phyloP scores from a whole-genome alignment of 2,113 vertebrate species.

The Bothrops jararaca region DNA sequence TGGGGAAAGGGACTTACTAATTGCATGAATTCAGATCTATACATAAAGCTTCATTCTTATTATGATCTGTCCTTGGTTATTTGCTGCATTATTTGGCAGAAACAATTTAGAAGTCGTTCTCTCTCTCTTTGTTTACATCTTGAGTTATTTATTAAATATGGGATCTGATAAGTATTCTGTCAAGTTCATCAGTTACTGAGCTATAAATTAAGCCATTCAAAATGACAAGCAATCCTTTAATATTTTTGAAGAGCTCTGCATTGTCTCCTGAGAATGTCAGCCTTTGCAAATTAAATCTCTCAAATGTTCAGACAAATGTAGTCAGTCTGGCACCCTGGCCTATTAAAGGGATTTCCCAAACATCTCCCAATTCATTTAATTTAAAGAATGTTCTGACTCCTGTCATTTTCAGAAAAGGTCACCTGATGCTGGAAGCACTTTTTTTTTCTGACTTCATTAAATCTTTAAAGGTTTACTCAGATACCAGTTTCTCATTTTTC shows the following conservation, averaged over 20 bases:
- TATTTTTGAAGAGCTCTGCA: background rate
- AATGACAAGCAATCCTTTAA: background rate
- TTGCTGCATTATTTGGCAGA: background rate
- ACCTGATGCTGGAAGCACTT: background rate
- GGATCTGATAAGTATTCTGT: background rate
- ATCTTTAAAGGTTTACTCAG: background rate
- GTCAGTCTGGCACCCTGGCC: background rate
- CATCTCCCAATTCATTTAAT: background rate
- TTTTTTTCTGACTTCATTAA: conserved; percentile 3
- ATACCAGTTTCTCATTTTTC: background rate
- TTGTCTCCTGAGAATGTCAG: conserved; percentile 3
- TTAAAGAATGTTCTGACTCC: conserved; percentile 6
- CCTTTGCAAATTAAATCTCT: background rate
- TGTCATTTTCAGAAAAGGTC: conserved; percentile 11
- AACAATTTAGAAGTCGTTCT: background rate
- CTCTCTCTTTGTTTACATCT: background rate
- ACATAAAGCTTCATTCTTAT: background rate
- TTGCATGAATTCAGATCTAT: background rate
- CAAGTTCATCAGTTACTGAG: background rate
- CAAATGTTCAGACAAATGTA: background rate
- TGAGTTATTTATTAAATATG: background rate
- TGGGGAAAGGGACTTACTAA: too few species aligned
- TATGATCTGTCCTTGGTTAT: background rate
- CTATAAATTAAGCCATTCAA: background rate
- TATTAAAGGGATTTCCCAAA: conserved; percentile 14